These are phyloP conservation scores for Lutraria lutraria DNA, from an alignment of 2,888 invertebrate species.

Conservation along the genomic window DNA sequence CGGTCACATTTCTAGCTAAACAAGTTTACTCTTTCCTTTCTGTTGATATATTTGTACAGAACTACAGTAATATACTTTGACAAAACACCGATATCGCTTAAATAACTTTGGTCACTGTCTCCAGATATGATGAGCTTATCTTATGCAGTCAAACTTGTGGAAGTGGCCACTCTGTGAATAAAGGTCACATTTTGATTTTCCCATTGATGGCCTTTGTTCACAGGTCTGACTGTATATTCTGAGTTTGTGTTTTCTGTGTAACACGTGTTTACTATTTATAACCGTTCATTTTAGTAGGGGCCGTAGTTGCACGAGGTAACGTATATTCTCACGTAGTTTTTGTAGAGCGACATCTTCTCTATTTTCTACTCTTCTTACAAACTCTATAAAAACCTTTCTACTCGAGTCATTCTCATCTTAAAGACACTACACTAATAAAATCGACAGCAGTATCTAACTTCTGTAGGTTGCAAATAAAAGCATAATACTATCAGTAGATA, in stretches of 20 bases:
- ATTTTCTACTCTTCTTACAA: neutral
- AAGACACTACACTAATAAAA: neutral
- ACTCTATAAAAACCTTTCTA: neutral
- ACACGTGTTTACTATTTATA: neutral
- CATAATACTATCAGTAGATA: no score
- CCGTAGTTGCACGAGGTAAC: constrained; percentile 62
- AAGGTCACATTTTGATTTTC: no score
- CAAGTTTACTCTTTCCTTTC: no score
- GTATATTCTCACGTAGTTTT: constrained; percentile 33
- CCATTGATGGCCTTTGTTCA: no score
- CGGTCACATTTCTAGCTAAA: no score
- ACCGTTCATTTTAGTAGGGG: constrained; percentile 41
- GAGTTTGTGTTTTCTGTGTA: neutral
- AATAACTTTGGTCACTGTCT: no score
- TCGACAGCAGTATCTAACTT: neutral
- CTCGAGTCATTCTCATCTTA: neutral
- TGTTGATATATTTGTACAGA: no score
- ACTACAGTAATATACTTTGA: no score
- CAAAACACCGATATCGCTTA: no score
- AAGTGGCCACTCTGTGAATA: no score
- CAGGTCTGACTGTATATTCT: no score
- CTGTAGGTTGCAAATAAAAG: neutral
- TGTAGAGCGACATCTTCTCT: neutral
- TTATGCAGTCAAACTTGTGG: neutral
- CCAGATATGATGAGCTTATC: no score